Percentiles rank a stretch among this genome's conserved stretches.
Conservation (phyloP, 2,888 invertebrate genomes). For the Argyresthia albistria region DNA sequence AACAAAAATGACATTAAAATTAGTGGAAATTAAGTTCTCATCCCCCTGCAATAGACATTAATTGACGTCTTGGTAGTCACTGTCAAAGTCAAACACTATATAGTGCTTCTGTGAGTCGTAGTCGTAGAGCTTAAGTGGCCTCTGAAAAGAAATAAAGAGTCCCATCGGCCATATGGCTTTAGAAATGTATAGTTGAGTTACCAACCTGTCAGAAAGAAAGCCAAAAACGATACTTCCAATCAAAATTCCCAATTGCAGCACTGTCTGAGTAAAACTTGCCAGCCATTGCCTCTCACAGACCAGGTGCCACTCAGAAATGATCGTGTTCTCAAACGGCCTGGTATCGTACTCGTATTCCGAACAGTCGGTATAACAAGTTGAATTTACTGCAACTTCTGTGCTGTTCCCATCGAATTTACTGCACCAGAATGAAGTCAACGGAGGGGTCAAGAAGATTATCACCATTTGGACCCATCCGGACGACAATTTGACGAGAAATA, state of each 20-base stretch:
- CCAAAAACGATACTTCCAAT: constrained; percentile 82
- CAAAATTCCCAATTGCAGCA: constrained; percentile 81
- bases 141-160: too few relatives aligned
- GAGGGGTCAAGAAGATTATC: constrained; percentile 81
- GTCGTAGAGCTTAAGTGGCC: too few relatives aligned
- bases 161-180: too few relatives aligned
- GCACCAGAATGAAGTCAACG: constrained; percentile 63
- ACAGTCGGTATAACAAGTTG: constrained; percentile 69
- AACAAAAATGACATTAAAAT: too few relatives aligned
- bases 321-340: constrained; percentile 77
- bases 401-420: constrained; percentile 29
- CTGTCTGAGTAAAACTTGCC: constrained; percentile 79
- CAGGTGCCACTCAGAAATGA: constrained; percentile 82
- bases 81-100: too few relatives aligned
- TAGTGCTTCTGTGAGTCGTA: too few relatives aligned
- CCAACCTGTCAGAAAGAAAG: constrained; percentile 80
- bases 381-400: constrained; percentile 34
- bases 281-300: constrained; percentile 77
- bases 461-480: constrained; percentile 85
- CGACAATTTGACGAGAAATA: constrained; percentile 81
- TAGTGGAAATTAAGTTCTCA: too few relatives aligned
- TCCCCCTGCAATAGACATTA: too few relatives aligned
- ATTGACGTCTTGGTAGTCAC: too few relatives aligned
- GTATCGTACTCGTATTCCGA: constrained; percentile 71
- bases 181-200: constrained; percentile 2